A percentile compares a stretch with the other conserved stretches of the same genome.
Evolutionary conservation across 2,888 invertebrate species (phyloP).

Genomic region (Drosophila mayaguana): DNA sequence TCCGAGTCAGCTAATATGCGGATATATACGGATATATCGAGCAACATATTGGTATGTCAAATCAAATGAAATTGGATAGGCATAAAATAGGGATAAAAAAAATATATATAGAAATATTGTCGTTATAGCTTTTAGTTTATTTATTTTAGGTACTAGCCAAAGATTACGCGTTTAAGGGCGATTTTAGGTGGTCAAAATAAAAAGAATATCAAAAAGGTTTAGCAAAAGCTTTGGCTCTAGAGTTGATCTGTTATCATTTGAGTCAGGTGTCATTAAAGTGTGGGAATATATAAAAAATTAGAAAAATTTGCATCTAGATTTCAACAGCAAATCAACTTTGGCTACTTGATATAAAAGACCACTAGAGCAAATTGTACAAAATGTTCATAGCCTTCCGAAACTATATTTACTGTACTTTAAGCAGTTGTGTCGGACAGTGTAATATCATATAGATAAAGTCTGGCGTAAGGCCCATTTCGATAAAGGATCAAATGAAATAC

Average conservation of each 20-base stretch:
- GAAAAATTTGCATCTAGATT: neutral
- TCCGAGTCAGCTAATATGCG: slow-evolving; percentile 84
- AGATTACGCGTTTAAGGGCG: slow-evolving; percentile 19
- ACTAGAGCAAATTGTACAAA: slow-evolving; percentile 26
- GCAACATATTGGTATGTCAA: slow-evolving; percentile 60
- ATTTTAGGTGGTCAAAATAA: slow-evolving; percentile 14
- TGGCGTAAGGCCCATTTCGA: slow-evolving; percentile 30
- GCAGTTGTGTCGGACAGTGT: slow-evolving; percentile 41
- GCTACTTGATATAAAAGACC: slow-evolving; percentile 20
- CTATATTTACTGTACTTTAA: slow-evolving; percentile 37
- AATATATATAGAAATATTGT: slow-evolving; percentile 71
- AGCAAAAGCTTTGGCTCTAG: slow-evolving; percentile 27
- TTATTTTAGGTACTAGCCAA: slow-evolving; percentile 21
- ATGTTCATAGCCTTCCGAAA: slow-evolving; percentile 45
- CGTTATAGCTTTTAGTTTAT: slow-evolving; percentile 55
- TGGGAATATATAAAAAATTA: neutral
- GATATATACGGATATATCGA: slow-evolving; percentile 35
- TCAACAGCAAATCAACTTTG: slow-evolving; percentile 13
- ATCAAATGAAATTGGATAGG: slow-evolving; percentile 69
- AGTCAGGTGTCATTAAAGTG: no score
- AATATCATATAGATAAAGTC: slow-evolving; percentile 17
- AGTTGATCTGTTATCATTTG: slow-evolving; percentile 1
- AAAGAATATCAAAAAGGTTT: slow-evolving; percentile 15
- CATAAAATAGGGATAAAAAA: slow-evolving; percentile 64
- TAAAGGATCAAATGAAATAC: slow-evolving; percentile 41